Conservation (phyloP, 2,113 vertebrate species). For the Carollia perspicillata region DNA sequence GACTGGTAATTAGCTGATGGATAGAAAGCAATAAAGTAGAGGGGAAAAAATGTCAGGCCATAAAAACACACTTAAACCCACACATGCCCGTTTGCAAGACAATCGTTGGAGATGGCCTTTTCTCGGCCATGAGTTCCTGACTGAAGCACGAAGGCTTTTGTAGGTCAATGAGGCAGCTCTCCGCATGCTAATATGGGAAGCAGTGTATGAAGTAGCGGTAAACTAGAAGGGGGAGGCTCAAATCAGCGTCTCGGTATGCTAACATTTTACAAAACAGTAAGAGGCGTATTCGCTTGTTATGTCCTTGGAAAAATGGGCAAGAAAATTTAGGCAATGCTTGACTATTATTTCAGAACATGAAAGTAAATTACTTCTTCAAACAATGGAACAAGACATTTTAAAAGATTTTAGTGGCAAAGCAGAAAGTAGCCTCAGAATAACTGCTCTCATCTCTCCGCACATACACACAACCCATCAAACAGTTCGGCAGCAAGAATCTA, state of each 20-base stretch:
- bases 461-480: background rate
- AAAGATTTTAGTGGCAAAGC: background rate
- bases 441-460: background rate
- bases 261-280: background rate
- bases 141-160: background rate
- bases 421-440: background rate
- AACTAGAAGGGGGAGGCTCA: background rate
- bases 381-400: background rate
- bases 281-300: background rate
- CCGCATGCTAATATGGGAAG: background rate
- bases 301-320: background rate
- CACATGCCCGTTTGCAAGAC: background rate
- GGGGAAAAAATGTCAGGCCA: background rate
- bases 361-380: background rate
- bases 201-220: background rate
- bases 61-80: background rate
- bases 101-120: background rate
- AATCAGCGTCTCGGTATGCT: background rate
- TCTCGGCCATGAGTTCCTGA: background rate
- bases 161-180: background rate
- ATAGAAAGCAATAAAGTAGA: background rate
- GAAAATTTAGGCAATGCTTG: background rate
- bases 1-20: background rate
- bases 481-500: background rate
- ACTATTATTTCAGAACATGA: background rate